Conservation (phyloP, 37 sponge, comb jelly and placozoan genomes). For the Axinella damicornis region DNA sequence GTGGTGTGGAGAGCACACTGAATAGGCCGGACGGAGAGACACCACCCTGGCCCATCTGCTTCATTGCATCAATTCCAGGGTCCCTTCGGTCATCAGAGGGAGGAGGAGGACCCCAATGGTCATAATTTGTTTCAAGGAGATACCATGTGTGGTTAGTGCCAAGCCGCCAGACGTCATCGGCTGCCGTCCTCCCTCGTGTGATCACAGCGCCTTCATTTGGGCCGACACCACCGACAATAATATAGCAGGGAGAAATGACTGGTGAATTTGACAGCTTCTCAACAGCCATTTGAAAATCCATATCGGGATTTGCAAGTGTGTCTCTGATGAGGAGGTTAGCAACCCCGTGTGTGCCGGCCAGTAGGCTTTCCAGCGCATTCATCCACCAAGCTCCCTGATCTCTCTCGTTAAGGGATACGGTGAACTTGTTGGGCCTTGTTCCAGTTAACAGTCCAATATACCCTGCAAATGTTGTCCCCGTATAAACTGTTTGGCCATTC, state of each 20-base stretch:
- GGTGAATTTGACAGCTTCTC: conserved; percentile 45
- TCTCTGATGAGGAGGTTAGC: conserved; percentile 48
- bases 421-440: conserved; percentile 58
- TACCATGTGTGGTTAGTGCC: conserved; percentile 69
- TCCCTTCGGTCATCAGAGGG: conserved; percentile 81
- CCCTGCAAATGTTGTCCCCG: conserved; percentile 82
- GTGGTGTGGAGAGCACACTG: conserved; percentile 75
- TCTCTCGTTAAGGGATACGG: conserved; percentile 82
- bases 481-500: conserved; percentile 65
- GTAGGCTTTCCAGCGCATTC: conserved; percentile 56
- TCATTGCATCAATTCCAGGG: conserved; percentile 81
- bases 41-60: conserved; percentile 51
- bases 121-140: conserved; percentile 92
- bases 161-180: conserved; percentile 60
- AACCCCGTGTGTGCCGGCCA: conserved; percentile 34
- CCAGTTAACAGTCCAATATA: conserved; percentile 84
- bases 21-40: conserved; percentile 36
- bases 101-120: conserved; percentile 86
- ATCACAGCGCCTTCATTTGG: conserved; percentile 85
- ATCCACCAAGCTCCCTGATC: conserved; percentile 67
- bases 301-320: conserved; percentile 21
- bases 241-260: conserved; percentile 85
- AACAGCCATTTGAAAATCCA: conserved; percentile 52
- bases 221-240: conserved; percentile 78
- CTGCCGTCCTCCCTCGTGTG: conserved; percentile 69